These are phyloP conservation scores for Diorhabda sublineata DNA, from an alignment of 1,140 invertebrate genomes.

Conservation along the genomic window DNA sequence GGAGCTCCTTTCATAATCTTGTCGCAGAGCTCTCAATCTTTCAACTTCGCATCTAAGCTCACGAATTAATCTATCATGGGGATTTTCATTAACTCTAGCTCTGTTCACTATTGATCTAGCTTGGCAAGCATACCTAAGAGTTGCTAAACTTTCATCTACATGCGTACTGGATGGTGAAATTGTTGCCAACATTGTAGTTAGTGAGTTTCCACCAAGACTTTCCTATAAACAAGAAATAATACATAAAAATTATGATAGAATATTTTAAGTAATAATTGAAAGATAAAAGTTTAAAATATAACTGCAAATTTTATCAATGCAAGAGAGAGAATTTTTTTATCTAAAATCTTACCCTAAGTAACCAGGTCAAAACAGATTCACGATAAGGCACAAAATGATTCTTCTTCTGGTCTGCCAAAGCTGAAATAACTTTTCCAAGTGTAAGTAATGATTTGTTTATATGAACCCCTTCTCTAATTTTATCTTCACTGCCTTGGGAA, in stretches of 20 bases:
- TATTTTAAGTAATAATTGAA: not conserved
- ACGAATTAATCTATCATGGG: slow-evolving; percentile 60
- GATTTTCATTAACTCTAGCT: slow-evolving; percentile 74
- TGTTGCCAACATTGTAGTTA: slow-evolving; percentile 66
- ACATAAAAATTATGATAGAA: not conserved
- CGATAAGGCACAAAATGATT: slow-evolving; percentile 93
- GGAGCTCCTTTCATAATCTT: slow-evolving; percentile 54
- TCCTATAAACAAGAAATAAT: slow-evolving; percentile 48
- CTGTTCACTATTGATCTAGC: slow-evolving; percentile 85
- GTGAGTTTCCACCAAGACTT: slow-evolving; percentile 63
- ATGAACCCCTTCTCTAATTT: slow-evolving; percentile 72
- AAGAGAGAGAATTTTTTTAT: not conserved
- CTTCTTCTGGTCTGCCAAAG: slow-evolving; percentile 43
- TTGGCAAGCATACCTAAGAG: slow-evolving; percentile 80
- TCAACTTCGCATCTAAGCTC: slow-evolving; percentile 67
- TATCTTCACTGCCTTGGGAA: slow-evolving; percentile 62
- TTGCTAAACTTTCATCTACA: slow-evolving; percentile 78
- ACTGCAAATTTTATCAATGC: not conserved
- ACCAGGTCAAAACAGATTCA: slow-evolving; percentile 98
- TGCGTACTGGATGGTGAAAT: slow-evolving; percentile 74
- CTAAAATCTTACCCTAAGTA: slow-evolving; percentile 60
- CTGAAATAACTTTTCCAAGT: slow-evolving; percentile 77
- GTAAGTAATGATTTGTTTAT: slow-evolving; percentile 78
- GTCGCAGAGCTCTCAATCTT: slow-evolving; percentile 54
- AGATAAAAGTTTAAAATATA: no score